Evolutionary conservation across 92 coral and sea anemone species (phyloP).

Genomic region (Heliopora coerulea): DNA sequence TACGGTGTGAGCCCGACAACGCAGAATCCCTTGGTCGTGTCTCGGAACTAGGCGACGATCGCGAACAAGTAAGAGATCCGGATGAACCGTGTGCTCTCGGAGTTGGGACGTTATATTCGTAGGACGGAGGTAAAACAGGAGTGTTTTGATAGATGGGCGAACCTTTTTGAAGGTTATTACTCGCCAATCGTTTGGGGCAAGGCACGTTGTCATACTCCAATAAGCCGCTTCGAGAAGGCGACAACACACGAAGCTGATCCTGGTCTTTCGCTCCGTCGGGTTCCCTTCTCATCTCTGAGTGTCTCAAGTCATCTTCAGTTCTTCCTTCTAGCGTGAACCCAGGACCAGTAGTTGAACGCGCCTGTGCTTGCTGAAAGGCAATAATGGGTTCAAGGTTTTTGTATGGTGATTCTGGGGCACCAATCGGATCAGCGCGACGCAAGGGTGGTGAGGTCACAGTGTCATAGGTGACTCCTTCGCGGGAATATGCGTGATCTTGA

Average conservation of each 20-base stretch:
- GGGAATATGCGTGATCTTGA: slow-evolving; percentile 16
- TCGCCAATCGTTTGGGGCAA: slow-evolving; percentile 1
- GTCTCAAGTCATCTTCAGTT: slow-evolving; percentile 17
- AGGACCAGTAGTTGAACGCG: not conserved
- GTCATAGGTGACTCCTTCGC: slow-evolving; percentile 30
- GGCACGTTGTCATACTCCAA: slow-evolving; percentile 30
- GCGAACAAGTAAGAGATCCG: not conserved
- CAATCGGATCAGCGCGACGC: slow-evolving; percentile 31
- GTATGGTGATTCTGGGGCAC: slow-evolving; percentile 36
- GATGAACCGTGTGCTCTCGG: not conserved
- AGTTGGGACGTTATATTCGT: slow-evolving; percentile 26
- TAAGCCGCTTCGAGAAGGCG: not conserved
- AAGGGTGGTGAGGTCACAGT: slow-evolving; percentile 38
- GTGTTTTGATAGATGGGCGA: slow-evolving; percentile 20
- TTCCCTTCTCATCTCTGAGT: slow-evolving; percentile 21
- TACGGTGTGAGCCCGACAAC: slow-evolving; percentile 3
- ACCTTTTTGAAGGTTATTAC: not conserved
- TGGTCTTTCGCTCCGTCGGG: slow-evolving; percentile 41
- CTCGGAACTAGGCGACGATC: not conserved
- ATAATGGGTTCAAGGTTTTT: slow-evolving; percentile 15
- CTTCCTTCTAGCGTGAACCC: slow-evolving; percentile 3
- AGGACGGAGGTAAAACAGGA: slow-evolving; percentile 23
- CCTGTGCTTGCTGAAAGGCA: slow-evolving; percentile 7
- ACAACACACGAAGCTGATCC: not conserved
- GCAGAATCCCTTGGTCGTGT: not conserved